These are phyloP conservation scores for Drosophila histrio DNA, from an alignment of 2,888 invertebrate species.

Conservation along the genomic window DNA sequence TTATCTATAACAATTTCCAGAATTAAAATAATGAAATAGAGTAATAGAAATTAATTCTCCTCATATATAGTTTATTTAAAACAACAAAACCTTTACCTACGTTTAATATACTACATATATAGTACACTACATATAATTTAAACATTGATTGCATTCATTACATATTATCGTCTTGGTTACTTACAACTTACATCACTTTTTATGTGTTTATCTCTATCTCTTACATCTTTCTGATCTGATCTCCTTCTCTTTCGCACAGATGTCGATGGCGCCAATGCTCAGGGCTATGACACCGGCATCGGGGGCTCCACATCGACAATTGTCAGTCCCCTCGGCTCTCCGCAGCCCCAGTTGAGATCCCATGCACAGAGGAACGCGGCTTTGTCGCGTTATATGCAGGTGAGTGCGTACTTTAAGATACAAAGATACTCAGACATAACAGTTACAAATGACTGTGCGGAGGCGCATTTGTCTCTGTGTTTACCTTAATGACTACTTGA, in stretches of 20 bases:
- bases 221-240: neutral
- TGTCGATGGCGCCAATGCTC: conserved; percentile 83
- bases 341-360: conserved; percentile 85
- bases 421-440: conserved; percentile 23
- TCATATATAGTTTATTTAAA: too few relatives aligned
- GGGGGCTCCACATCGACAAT: conserved; percentile 84
- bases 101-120: too few relatives aligned
- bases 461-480: conserved; percentile 41
- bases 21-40: too few relatives aligned
- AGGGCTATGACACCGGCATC: conserved; percentile 84
- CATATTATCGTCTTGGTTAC: conserved; percentile 15
- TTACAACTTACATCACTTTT: conserved; percentile 2
- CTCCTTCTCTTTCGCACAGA: conserved; percentile 44
- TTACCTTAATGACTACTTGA: conserved; percentile 73
- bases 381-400: conserved; percentile 88
- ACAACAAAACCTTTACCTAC: too few relatives aligned
- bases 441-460: conserved; percentile 27
- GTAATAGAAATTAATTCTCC: too few relatives aligned
- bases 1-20: neutral
- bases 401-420: conserved; percentile 79
- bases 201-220: neutral
- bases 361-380: conserved; percentile 87
- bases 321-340: conserved; percentile 85
- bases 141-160: too few relatives aligned
- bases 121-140: too few relatives aligned